Evolutionary conservation across 2,113 vertebrate species (phyloP).

Genomic region (Macquaria ambigua): DNA sequence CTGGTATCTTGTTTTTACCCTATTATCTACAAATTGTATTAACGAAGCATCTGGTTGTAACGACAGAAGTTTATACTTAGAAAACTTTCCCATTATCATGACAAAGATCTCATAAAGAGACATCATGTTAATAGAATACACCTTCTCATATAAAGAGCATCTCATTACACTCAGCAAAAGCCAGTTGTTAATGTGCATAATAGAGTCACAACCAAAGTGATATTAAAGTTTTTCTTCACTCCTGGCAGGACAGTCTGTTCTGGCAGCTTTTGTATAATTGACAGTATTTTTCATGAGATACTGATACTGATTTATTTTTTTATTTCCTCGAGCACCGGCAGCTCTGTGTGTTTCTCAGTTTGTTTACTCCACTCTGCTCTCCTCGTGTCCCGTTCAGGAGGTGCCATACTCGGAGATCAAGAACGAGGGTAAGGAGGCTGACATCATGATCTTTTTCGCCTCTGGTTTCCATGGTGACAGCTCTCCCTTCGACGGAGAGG

Average conservation of each 20-base stretch:
- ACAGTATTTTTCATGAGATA: not conserved
- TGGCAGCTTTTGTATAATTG: not conserved
- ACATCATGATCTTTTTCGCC: constrained; percentile 99
- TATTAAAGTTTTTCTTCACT: not conserved
- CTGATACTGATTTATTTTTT: not conserved
- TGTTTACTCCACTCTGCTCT: not conserved
- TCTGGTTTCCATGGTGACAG: constrained; percentile 99
- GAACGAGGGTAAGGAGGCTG: constrained; percentile 95
- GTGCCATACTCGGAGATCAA: constrained; percentile 96
- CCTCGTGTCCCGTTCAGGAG: constrained; percentile 79
- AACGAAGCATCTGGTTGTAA: no score
- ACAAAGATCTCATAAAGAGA: no score
- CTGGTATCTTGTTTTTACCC: no score
- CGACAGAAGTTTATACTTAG: no score
- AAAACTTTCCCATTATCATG: no score
- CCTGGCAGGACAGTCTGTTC: not conserved
- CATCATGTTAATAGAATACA: no score
- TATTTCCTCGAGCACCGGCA: not conserved
- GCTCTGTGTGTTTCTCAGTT: not conserved
- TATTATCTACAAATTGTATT: no score
- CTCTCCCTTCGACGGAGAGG: constrained; percentile 97
- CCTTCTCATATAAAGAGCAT: no score
- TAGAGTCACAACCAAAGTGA: not conserved
- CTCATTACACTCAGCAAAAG: no score
- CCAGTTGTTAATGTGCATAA: no score